Base-by-base conservation (phyloP, 2,888 invertebrate genomes). In the Limnephilus rhombicus region DNA sequence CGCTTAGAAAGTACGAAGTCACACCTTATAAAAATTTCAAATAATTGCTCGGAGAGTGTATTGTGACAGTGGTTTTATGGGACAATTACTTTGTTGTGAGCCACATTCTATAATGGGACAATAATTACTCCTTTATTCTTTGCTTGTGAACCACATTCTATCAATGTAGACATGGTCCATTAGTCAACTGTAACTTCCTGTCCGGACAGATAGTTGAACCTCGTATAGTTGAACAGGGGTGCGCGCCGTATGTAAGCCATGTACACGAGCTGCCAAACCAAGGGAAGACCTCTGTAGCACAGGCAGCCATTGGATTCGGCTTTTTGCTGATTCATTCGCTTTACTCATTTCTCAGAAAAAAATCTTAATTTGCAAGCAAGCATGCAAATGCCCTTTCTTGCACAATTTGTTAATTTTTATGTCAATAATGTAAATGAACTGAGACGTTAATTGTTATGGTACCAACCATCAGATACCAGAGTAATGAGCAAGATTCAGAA, bases 101-200 rank as follows among this genome's bases (percentile, higher is more conserved):
- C 68, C 68, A 68, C 68, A 24, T 68, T 68, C n/a, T 68, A 9
- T 68, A 24, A n/a, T 68, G 68, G 68, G 68, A n/a, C 68, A 68
- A 68, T 68, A 68, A 68, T 68, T n/a, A n/a, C 68, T 68, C 68
- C 24, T 7, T n/a, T 9, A 24, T 68, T 24, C 68, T 68, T 68
- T 68, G 68, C 68, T 68, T 68, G n/a, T 68, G 68, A 68, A 68
- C n/a, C n/a, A n/a, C 68, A 24, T 24, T 68, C 7, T 68, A 68
- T 68, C 68, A 68, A 24, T n/a, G 9, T 68, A 68, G 68, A 68
- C n/a, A 68, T 68, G 68, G 68, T 68, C 68, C 24, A 68, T 68
- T 68, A 68, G 88, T 88, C 88, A 29, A 34, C 34, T n/a, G 88
- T 31, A 31, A 80, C 91, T 86, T 91, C 91, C 91, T 85, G 80